phyloP scores from a whole-genome alignment of 2,113 vertebrate species.

The Serilophus lunatus region DNA sequence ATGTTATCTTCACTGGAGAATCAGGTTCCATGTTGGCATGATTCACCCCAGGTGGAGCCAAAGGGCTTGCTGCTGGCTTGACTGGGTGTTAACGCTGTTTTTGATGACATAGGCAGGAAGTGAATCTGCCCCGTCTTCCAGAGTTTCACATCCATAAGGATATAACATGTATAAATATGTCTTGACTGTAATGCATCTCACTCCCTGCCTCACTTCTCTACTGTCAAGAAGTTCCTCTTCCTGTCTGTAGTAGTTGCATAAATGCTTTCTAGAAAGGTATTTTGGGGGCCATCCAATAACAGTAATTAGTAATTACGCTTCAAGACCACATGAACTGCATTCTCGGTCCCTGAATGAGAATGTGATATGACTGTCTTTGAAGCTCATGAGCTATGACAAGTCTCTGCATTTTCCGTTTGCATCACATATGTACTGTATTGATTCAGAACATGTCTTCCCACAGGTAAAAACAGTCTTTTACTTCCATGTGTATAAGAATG shows the following conservation, averaged over 20 bases:
- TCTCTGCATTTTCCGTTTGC: not conserved
- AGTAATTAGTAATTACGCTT: not conserved
- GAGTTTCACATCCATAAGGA: not conserved
- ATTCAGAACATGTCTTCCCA: not conserved
- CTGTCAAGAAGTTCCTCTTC: not conserved
- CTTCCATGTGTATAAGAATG: not conserved
- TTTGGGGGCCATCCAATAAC: not conserved
- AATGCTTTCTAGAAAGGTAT: not conserved
- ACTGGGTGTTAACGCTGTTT: not conserved
- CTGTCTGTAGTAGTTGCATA: not conserved
- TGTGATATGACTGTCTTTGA: fast-evolving
- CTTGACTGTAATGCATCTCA: fast-evolving
- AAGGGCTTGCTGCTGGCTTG: not conserved
- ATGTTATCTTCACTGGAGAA: conserved; percentile 28
- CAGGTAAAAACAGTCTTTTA: not conserved
- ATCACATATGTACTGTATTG: not conserved
- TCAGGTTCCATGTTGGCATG: conserved; percentile 14
- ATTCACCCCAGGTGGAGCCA: conserved; percentile 14
- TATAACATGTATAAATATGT: fast-evolving
- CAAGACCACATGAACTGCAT: not conserved
- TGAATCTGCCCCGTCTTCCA: not conserved
- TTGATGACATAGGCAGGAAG: not conserved
- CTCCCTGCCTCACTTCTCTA: not conserved
- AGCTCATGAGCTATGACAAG: not conserved
- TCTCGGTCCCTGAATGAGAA: not conserved